Base-by-base conservation (phyloP, 2,888 invertebrate genomes). In the Oscheius myriophilus region DNA sequence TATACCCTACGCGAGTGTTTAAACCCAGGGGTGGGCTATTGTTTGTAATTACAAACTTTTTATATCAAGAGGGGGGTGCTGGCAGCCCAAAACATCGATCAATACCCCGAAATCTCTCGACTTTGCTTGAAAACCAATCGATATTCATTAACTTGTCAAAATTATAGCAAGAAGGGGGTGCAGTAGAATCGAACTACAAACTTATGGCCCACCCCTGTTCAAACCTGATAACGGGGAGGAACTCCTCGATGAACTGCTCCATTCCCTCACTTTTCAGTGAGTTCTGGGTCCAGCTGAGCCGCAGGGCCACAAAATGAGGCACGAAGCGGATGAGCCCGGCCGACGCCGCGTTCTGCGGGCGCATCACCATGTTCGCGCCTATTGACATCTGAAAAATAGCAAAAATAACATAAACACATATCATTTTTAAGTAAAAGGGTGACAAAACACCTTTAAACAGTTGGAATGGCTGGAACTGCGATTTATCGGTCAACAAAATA, bases 191-290 rank as follows among this genome's bases (percentile, higher is more conserved):
- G n/a, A n/a, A n/a, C n/a, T n/a, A n/a, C n/a, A n/a, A n/a, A n/a
- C n/a, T n/a, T n/a, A n/a, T n/a, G n/a, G n/a, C n/a, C n/a, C n/a
- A n/a, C n/a, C n/a, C n/a, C 18, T 67, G 46, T 33, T 69, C 62
- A 25, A 49, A 84, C 78, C 85, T 73, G 46, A 85, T 85, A 21
- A 72, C 65, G 1, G 85, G 85, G 9, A 84, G 70, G 70, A 66
- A 80, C 70, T 84, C 83, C 41, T 85, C 84, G 46, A 85, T 80
- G 64, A 85, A 85, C 61, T 79, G 70, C 53, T 85, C 85, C 62
- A 84, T 70, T 23, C 85, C 85, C 57, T 82, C 82, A 41, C 83
- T 81, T 71, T 77, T 82, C 45, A 80, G 67, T 52, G 79, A 72
- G 61, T 80, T 77, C 39, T 83, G 81, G 6, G 83, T 82, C 85